Base-by-base conservation (phyloP, 2,797 vertebrate species). In the Momotus momota region DNA sequence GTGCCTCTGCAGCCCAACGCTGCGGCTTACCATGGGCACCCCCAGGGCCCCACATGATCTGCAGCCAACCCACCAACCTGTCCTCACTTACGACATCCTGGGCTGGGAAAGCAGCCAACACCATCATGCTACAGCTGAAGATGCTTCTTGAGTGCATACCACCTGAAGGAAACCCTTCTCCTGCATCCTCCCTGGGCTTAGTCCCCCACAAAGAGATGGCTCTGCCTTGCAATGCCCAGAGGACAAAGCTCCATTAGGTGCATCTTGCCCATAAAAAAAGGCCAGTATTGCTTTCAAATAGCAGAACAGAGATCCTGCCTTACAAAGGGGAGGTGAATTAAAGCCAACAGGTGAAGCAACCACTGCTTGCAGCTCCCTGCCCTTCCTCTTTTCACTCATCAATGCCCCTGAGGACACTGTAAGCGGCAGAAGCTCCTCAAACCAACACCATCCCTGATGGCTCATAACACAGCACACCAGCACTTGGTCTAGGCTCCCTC, bases 311-410 rank as follows among this genome's bases (percentile, higher is more conserved):
- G n/a, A 77, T 46, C 20, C 60, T 80, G 27, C 40, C 58, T 92
- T 48, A 43, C 21, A 35, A 83, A 83, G 16, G 3, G 6, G 12
- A 48, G n/a, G 16, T 54, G 18, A 10, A 66, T 82, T 70, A 92
- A 81, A 86, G 23, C 65, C 65, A 35, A 67, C 0, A 80, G 31
- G 33, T 10, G 6, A 93, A 80, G 29, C 8, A 57, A 49, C 3
- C 0, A 2, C 33, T 3, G 7, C 20, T 46, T 3, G 2, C 55
- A 75, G 49, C 27, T 60, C 1, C 1, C 23, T 35, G 27, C 43
- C 17, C 29, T 58, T 29, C 7, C 43, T 65, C 57, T 60, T 67
- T 43, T 51, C 7, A 5, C 27, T 93, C 7, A 6, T 92, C 8
- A 6, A 4, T 8, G 18, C 46, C 16, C 22, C 21, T 38, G 77